phyloP scores from a whole-genome alignment of 2,797 vertebrate species.

The Manis pentadactyla region DNA sequence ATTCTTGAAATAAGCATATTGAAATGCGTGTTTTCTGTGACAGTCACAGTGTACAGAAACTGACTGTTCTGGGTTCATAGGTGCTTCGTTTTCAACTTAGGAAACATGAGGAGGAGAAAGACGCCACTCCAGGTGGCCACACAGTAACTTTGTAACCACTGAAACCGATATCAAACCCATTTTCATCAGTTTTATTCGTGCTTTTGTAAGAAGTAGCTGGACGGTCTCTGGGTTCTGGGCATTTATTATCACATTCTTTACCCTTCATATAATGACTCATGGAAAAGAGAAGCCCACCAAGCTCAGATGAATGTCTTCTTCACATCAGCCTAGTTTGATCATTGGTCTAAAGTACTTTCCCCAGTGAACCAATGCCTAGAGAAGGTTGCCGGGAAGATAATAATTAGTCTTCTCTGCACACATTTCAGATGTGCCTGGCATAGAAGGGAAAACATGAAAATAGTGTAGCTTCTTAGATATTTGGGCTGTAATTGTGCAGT shows the following conservation, averaged over 20 bases:
- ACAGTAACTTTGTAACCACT: background rate
- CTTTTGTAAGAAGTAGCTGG: background rate
- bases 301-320: background rate
- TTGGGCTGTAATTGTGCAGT: background rate
- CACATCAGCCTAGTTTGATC: background rate
- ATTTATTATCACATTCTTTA: slow-evolving; percentile 24
- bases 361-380: background rate
- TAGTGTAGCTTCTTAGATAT: slow-evolving; percentile 1
- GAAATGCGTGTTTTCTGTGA: background rate
- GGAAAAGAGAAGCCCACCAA: slow-evolving; percentile 17
- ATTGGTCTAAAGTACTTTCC: slow-evolving; percentile 30
- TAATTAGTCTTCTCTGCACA: background rate
- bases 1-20: background rate
- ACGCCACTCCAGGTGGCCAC: background rate
- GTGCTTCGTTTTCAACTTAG: background rate
- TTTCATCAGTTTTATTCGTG: background rate
- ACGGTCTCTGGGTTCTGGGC: background rate
- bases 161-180: background rate
- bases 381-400: background rate
- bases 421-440: slow-evolving; percentile 36
- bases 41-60: background rate
- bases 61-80: background rate
- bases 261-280: slow-evolving; percentile 26
- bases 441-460: slow-evolving; percentile 46
- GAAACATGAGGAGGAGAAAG: background rate